Evolutionary conservation across 2,797 vertebrate genomes (phyloP), one percentile per base, ranked within the genome.

Genomic region (Melopsittacus undulatus): DNA sequence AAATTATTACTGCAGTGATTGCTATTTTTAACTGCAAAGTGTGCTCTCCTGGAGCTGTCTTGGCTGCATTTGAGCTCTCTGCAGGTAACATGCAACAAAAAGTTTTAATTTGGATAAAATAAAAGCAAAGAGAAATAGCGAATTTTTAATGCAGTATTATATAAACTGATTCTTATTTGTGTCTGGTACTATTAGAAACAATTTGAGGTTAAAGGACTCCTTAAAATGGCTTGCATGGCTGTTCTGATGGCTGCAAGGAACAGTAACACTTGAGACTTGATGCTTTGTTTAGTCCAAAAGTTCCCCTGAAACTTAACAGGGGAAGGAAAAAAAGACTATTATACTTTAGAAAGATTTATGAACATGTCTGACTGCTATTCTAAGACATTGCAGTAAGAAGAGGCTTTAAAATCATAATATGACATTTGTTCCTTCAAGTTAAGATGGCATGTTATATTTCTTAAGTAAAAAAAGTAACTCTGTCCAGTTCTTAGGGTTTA

Each of bases 231-330:
- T 57, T 83, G 12, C 63, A 5, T 38, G 21, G 14, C 57, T 78
- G 8, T 57, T 92, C 36, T 54, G 42, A 20, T 73, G 59, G 23
- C 63, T 29, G 20, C 30, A 70, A 45, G 78, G 63, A 64, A 82
- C 57, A 38, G 26, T 23, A 72, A 73, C 82, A 87, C 77, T 87
- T 89, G 89, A 72, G 74, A 72, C 45, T 57, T 59, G 24, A 11
- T 90, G 32, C n/a, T 93, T 94, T 83, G 78, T 92, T 93, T 84
- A 92, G 84, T 92, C 46, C 56, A 38, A 10, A 76, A 67, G 43
- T 23, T 70, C 61, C 68, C 36, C 69, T 82, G 56, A 61, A 82
- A 70, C 23, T 21, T 73, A 68, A 36, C 36, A 51, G 17, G 38
- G 26, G 11, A 40, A 18, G 21, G 23, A 9, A 56, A n/a, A 30